Evolutionary conservation across 2,797 vertebrate species (phyloP).

Genomic region (Tauraco hartlaubi): DNA sequence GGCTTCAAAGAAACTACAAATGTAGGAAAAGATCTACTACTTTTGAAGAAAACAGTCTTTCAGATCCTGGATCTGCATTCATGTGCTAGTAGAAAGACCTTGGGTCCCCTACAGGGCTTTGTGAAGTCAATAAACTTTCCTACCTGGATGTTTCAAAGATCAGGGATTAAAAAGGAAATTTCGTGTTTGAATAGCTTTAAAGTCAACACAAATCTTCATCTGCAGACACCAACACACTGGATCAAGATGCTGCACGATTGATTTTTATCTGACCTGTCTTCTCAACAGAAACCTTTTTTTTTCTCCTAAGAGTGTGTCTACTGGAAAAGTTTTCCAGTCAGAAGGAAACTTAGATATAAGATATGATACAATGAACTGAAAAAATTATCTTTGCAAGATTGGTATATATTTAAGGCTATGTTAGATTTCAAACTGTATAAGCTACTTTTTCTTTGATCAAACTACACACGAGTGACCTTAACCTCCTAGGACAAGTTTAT

Average conservation of each 20-base stretch:
- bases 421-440: not conserved
- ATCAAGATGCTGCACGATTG: not conserved
- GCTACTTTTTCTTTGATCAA: not conserved
- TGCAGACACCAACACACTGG: not conserved
- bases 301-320: not conserved
- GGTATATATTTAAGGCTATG: not conserved
- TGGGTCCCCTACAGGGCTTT: not conserved
- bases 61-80: constrained; percentile 3
- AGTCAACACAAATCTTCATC: constrained; percentile 37
- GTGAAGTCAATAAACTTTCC: constrained; percentile 29
- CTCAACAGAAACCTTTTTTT: not conserved
- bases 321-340: not conserved
- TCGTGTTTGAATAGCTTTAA: constrained; percentile 33
- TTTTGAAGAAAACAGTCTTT: constrained; percentile 7
- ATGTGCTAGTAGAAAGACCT: not conserved
- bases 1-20: not conserved
- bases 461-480: not conserved
- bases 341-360: not conserved
- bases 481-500: not conserved
- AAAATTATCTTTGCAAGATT: not conserved
- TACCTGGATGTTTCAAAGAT: constrained; percentile 20
- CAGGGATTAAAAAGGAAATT: constrained; percentile 11
- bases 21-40: not conserved
- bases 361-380: not conserved
- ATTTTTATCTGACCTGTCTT: constrained; percentile 28